Evolutionary conservation across 2,113 vertebrate genomes (phyloP).

Genomic region (Cyanoliseus patagonus): DNA sequence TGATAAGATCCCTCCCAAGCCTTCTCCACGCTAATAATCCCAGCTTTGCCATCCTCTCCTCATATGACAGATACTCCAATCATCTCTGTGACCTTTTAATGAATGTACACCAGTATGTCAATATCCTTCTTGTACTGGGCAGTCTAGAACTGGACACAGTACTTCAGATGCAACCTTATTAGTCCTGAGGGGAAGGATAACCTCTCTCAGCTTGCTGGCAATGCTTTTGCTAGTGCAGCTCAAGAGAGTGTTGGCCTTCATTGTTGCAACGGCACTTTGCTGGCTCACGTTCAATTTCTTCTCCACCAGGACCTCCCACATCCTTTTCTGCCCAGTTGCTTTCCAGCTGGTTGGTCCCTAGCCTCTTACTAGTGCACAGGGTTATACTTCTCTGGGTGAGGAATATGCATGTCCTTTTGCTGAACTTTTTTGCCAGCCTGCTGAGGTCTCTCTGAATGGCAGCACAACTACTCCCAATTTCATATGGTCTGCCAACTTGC

Average conservation of each 20-base stretch:
- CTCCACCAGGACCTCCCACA: background rate
- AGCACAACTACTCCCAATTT: background rate
- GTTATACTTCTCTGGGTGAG: background rate
- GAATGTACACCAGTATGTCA: background rate
- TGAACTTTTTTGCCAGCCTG: background rate
- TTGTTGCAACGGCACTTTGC: background rate
- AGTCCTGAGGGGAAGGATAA: background rate
- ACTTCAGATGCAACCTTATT: background rate
- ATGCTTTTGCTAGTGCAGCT: background rate
- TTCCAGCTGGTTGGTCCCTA: background rate
- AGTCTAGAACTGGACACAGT: background rate
- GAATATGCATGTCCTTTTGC: background rate
- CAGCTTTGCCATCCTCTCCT: background rate
- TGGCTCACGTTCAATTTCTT: background rate
- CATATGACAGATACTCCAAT: background rate
- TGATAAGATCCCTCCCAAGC: background rate
- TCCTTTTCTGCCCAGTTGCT: background rate
- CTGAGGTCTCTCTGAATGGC: background rate
- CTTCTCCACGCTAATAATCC: background rate
- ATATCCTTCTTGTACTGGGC: background rate
- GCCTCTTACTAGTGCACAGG: background rate
- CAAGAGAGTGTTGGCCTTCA: background rate
- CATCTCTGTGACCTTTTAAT: background rate
- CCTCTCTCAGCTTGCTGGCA: background rate
- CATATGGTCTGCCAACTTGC: background rate